Conservation (phyloP, 2,113 vertebrate species). For the Petromus typicus region DNA sequence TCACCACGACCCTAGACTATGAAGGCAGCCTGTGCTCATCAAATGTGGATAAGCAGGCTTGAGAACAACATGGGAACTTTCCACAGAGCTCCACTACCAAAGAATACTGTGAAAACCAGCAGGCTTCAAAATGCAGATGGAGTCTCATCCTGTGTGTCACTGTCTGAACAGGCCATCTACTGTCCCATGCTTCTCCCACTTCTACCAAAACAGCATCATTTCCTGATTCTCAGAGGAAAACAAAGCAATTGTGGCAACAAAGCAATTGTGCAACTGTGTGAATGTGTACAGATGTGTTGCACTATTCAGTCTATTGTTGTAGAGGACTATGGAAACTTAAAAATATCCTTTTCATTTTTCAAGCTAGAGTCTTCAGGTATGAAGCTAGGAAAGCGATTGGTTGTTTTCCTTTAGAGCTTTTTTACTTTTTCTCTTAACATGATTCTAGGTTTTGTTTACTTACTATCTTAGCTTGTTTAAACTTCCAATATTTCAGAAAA, state of each 20-base stretch:
- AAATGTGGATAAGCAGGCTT: not conserved
- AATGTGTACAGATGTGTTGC: not conserved
- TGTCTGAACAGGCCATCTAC: not conserved
- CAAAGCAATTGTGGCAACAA: not conserved
- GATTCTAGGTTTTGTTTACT: not conserved
- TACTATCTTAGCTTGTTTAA: not conserved
- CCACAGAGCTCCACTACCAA: not conserved
- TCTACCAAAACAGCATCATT: not conserved
- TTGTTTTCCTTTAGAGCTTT: not conserved
- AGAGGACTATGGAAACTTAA: not conserved
- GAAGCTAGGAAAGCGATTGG: not conserved
- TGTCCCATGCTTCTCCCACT: too few species aligned
- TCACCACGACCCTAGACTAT: not conserved
- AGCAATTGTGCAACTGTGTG: not conserved
- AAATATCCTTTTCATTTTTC: not conserved
- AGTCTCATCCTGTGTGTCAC: not conserved
- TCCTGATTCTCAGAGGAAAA: not conserved
- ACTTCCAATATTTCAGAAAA: not conserved
- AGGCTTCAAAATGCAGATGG: not conserved
- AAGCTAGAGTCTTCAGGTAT: not conserved
- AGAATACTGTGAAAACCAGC: not conserved
- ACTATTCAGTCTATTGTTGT: not conserved
- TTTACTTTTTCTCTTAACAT: constrained; percentile 9
- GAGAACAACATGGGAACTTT: not conserved
- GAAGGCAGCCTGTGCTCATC: not conserved